These are phyloP conservation scores for Gasterosteus nipponicus DNA, from an alignment of 2,113 vertebrate species.

Conservation along the genomic window DNA sequence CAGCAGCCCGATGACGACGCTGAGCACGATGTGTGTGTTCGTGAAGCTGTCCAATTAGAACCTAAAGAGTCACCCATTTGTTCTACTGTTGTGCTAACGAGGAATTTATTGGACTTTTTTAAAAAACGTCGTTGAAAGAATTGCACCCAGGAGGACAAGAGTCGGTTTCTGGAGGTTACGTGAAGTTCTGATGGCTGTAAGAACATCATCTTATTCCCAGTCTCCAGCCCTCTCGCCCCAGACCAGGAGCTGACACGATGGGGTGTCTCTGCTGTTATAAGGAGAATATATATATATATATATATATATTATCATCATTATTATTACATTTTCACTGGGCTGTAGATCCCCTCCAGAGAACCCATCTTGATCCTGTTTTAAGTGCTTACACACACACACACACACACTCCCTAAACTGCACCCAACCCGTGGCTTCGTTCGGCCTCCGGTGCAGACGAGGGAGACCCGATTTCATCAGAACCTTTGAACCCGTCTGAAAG, in stretches of 20 bases:
- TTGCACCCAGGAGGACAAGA: neutral
- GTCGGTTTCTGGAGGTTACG: neutral
- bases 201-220: slow-evolving; percentile 14
- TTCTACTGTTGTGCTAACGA: neutral
- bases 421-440: slow-evolving; percentile 23
- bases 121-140: neutral
- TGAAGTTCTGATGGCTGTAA: slow-evolving; percentile 15
- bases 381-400: slow-evolving; percentile 13
- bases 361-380: slow-evolving; percentile 40
- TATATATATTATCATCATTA: too few species aligned
- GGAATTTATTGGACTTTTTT: neutral
- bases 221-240: slow-evolving; percentile 21
- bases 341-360: slow-evolving; percentile 38
- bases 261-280: slow-evolving; percentile 9
- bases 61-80: slow-evolving; percentile 25
- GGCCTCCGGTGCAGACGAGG: slow-evolving; percentile 33
- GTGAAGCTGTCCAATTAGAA: neutral
- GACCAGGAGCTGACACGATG: slow-evolving; percentile 14
- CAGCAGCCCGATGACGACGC: slow-evolving; percentile 3
- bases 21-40: slow-evolving; percentile 11
- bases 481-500: slow-evolving; percentile 17
- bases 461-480: slow-evolving; percentile 27
- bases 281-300: neutral
- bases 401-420: neutral
- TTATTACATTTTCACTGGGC: neutral